Evolutionary conservation across 1,140 invertebrate genomes (phyloP).

Genomic region (Cyclargus thomasi): DNA sequence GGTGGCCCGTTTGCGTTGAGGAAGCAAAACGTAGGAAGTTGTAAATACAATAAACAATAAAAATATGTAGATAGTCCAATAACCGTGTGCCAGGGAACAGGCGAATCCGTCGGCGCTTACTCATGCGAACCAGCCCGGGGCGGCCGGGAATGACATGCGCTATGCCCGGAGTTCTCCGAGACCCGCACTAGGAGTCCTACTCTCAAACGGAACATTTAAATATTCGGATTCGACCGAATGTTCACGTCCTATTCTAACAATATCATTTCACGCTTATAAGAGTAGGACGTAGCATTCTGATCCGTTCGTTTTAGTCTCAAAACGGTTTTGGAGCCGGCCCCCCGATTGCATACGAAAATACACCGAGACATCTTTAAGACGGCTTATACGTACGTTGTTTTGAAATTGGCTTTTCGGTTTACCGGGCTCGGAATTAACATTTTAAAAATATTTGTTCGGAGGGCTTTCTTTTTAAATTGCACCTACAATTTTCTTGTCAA

Average conservation of each 20-base stretch:
- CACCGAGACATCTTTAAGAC: slow-evolving; percentile 36
- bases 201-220: no score
- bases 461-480: slow-evolving; percentile 3
- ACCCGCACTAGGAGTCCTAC: background rate
- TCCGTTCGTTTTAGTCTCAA: no score
- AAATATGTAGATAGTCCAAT: slow-evolving; percentile 26
- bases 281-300: no score
- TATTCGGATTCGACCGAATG: no score
- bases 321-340: no score
- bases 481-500: background rate
- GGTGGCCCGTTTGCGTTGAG: background rate
- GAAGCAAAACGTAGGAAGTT: background rate
- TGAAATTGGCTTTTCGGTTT: slow-evolving; percentile 13
- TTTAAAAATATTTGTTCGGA: slow-evolving; percentile 19
- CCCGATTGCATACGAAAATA: slow-evolving; percentile 47
- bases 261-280: no score
- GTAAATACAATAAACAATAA: slow-evolving; percentile 24
- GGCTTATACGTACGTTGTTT: slow-evolving; percentile 26
- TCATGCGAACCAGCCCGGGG: slow-evolving; percentile 46
- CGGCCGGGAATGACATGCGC: slow-evolving; percentile 54
- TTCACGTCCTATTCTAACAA: no score
- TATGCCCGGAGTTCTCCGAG: slow-evolving; percentile 25
- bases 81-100: slow-evolving; percentile 23
- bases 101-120: slow-evolving; percentile 60
- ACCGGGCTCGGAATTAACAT: slow-evolving; percentile 15